Evolutionary conservation across 1,140 invertebrate genomes (phyloP), one percentile per base, ranked within the genome.

Genomic region (Metopolophium dirhodum): DNA sequence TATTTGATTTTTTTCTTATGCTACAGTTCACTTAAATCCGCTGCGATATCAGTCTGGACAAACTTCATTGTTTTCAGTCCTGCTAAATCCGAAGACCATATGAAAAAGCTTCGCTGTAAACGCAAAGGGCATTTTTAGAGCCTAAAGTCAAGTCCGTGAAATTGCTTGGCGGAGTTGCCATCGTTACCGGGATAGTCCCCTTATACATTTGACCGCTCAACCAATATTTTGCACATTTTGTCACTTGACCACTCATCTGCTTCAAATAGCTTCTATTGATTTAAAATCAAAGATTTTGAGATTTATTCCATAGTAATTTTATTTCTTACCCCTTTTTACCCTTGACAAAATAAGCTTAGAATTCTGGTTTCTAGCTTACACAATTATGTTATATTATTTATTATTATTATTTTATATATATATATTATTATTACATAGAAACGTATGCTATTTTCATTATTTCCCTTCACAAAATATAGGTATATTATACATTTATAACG

Each of bases 121-220:
- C 47, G n/a, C 14, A 92, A 83, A 83, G 47, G 90, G 47, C 68
- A 92, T 92, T 92, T 92, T 92, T 92, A 77, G 45, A 51, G 11
- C 30, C 68, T 7, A 92, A 92, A 92, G 68, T 92, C 90, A 92
- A 83, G 61, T 83, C 90, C 90, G 90, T 92, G 90, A 92, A 92
- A 92, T 92, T 92, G 68, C 90, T 45, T 92, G 68, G n/a, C 47
- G 47, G 0, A 37, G 20, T 61, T 47, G 61, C 57, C 37, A 85
- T 86, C 37, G 61, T 68, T n/a, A 47, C 51, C n/a, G 7, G 6
- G 37, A 8, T 22, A 47, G 47, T 51, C 90, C 51, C 41, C n/a
- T 77, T 77, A 23, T 37, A 57, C 49, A 49, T 37, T 83, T 18
- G 35, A 82, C 90, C 90, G 30, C 35, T 35, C n/a, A 35, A 49